Evolutionary conservation across 2,797 vertebrate species (phyloP), one percentile per base, ranked within the genome.

Genomic region (Holocentrus rufus): DNA sequence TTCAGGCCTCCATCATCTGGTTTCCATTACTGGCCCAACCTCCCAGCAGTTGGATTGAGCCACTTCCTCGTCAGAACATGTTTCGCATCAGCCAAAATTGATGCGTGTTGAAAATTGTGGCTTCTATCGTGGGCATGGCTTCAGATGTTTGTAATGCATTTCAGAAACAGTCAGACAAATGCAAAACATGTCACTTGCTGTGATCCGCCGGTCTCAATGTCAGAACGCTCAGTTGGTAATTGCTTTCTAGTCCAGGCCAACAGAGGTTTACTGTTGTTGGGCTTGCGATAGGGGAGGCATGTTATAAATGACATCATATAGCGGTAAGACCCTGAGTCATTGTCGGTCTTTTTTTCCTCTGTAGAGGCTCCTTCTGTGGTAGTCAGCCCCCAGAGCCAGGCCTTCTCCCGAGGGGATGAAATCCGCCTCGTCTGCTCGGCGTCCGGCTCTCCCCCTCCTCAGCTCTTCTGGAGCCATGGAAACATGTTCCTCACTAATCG

Each of bases 331-430:
- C 31, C 31, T 80, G 78, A 91, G 69, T 91, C 86, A 90, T 61
- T 9, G 7, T 42, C 59, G 50, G 30, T 30, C 3, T 39, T 76
- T 31, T 20, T 66, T 82, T 89, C 74, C 58, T 0, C 1, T 57
- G n/a, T 76, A 98, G 97, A 96, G 89, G 91, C 87, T 13, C 96
- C 96, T 0, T 92, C 90, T 80, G 95, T 97, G 90, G 91, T 83
- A 79, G 92, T 97, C 36, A 89, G 90, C 1, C 88, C 94, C 76
- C 89, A 86, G 55, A 93, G 90, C 27, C 93, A 90, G 90, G 88
- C 25, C 2, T 95, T 97, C 82, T 87, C 94, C 73, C 91, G 89
- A 63, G 96, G 95, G 62, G 88, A 92, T 55, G 95, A 96, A 77
- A 93, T 98, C 84, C 87, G 49, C 81, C 88, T 98, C 54, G 92